A percentile compares a stretch with the other conserved stretches of the same genome.
Conservation (phyloP, 2,113 vertebrate genomes). For the Podiceps cristatus region DNA sequence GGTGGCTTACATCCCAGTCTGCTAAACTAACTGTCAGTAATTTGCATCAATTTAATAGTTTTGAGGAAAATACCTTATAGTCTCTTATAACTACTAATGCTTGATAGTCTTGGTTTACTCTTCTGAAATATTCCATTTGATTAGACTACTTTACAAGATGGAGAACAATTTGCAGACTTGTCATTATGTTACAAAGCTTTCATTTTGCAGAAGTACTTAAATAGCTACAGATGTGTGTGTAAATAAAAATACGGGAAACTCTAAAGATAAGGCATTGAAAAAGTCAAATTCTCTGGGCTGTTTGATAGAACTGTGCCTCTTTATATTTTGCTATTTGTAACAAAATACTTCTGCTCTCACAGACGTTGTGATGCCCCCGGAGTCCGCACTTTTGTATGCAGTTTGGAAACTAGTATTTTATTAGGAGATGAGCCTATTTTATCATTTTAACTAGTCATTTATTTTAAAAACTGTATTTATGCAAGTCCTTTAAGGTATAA, state of each 20-base stretch:
- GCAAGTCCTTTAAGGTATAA: constrained; percentile 48
- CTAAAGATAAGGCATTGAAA: neutral
- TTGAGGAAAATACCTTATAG: neutral
- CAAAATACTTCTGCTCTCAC: neutral
- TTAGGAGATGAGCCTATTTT: neutral
- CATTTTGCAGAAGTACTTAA: neutral
- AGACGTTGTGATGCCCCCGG: neutral
- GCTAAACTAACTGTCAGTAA: neutral
- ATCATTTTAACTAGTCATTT: neutral
- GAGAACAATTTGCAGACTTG: neutral
- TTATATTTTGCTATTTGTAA: neutral
- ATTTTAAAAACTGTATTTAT: constrained; percentile 46
- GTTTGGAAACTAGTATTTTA: neutral
- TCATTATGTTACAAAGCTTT: neutral
- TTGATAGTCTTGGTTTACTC: neutral
- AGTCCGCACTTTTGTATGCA: neutral
- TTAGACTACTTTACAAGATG: neutral
- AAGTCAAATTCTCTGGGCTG: neutral
- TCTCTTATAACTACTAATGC: neutral
- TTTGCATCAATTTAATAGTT: neutral
- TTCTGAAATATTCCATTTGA: neutral
- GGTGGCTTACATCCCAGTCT: neutral
- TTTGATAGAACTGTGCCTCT: neutral
- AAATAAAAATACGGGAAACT: neutral
- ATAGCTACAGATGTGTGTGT: neutral